Base-by-base conservation (phyloP, 2,888 invertebrate species). In the Microctonus brassicae region DNA sequence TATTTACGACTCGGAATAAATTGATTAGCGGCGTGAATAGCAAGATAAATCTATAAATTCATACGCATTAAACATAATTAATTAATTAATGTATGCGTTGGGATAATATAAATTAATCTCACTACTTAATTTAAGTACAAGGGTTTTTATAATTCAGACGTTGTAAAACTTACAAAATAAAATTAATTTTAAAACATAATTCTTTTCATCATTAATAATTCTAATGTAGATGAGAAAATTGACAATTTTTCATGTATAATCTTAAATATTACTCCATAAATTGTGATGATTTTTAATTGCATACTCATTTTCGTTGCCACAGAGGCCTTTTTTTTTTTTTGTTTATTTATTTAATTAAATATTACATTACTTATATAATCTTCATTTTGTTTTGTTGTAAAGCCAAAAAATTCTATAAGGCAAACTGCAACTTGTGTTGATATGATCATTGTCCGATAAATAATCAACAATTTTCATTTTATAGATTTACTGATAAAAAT, bases 261-360 rank as follows among this genome's bases (percentile, higher is more conserved):
- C 7, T 17, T 20, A 17, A n/a, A 17, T 47, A 7, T 20, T 52
- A 13, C 22, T 34, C 20, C 22, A 17, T 11, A 52, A 20, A 47
- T 26, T 33, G 17, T 57, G 20, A 52, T 61, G n/a, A 20, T 42
- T 67, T 58, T 42, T 36, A 57, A 52, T 24, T 39, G 26, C 33
- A 52, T 62, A 69, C 33, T 69, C 47, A 47, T 61, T 71, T 58
- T 69, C 69, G 70, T 70, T 69, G 72, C 73, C 74, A 33, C 60
- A 62, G 65, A 74, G 73, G 71, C 68, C 74, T 61, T 70, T 62
- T 65, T 64, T 62, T 65, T 64, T 39, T n/a, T 2, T 2, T 39
- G 13, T 11, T 39, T 13, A n/a, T n/a, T 3, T 39, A 13, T 13
- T 39, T 11, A 13, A 13, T 29, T 29, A 53, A 53, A 17, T 53